A percentile compares a stretch with the other conserved stretches of the same genome.
These are phyloP conservation scores for Polyergus mexicanus DNA, from an alignment of 1,140 invertebrate species.

Conservation along the genomic window DNA sequence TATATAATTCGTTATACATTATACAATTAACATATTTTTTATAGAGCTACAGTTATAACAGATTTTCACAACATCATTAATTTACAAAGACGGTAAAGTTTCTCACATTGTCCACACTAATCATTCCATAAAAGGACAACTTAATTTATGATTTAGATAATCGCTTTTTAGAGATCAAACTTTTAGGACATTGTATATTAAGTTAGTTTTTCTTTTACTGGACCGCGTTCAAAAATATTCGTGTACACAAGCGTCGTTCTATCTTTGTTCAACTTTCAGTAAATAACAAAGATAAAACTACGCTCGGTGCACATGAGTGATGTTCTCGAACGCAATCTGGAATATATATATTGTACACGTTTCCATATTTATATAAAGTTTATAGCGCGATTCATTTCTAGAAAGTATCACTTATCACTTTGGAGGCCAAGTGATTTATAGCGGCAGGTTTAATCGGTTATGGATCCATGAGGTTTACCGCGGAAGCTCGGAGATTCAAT, in stretches of 20 bases:
- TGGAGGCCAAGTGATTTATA: slow-evolving; percentile 24
- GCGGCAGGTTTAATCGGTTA: slow-evolving; percentile 57
- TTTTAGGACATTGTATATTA: slow-evolving; percentile 13
- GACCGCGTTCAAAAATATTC: too few relatives aligned
- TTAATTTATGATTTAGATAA: not conserved
- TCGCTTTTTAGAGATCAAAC: slow-evolving; percentile 31
- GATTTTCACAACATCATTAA: slow-evolving; percentile 4
- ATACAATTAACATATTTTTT: slow-evolving; percentile 5
- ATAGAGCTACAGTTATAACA: not conserved
- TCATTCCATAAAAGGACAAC: slow-evolving; percentile 2
- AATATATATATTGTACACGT: slow-evolving; percentile 1
- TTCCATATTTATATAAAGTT: slow-evolving; percentile 28
- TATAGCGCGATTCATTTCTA: not conserved
- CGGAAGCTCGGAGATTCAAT: slow-evolving; percentile 81
- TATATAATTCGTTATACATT: slow-evolving; percentile 3
- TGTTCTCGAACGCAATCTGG: too few relatives aligned
- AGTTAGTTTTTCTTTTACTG: slow-evolving; percentile 4
- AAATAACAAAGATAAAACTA: too few relatives aligned
- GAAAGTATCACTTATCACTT: slow-evolving; percentile 51
- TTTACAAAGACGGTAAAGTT: not conserved
- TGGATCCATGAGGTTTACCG: slow-evolving; percentile 83
- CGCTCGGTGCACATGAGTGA: too few relatives aligned
- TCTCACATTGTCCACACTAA: not conserved
- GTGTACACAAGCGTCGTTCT: too few relatives aligned
- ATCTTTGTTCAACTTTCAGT: too few relatives aligned